These are phyloP conservation scores for Archocentrus centrarchus DNA, from an alignment of 2,113 vertebrate genomes.

Conservation along the genomic window DNA sequence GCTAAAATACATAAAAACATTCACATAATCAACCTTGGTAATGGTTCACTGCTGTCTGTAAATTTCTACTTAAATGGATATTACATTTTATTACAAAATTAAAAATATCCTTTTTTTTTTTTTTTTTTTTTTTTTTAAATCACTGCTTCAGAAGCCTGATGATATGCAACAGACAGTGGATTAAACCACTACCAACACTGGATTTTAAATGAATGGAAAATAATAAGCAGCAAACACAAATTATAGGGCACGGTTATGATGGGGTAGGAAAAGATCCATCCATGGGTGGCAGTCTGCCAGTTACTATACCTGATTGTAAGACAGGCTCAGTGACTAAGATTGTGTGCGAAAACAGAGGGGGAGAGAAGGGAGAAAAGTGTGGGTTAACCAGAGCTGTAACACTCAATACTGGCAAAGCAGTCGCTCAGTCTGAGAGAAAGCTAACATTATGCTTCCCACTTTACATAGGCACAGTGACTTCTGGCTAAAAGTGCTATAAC, in stretches of 20 bases:
- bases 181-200: conserved; percentile 57
- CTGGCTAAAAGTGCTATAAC: not conserved
- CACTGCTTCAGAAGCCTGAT: not conserved
- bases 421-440: conserved; percentile 31
- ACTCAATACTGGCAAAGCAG: conserved; percentile 72
- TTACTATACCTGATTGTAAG: conserved; percentile 99
- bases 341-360: conserved; percentile 79
- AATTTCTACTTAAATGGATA: not conserved
- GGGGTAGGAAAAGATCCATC: conserved; percentile 32
- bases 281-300: conserved; percentile 36
- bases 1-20: conserved; percentile 10
- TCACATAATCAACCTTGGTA: conserved; percentile 48
- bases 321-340: conserved; percentile 96
- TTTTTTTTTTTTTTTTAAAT: not conserved
- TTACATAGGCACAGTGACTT: not conserved
- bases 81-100: not conserved
- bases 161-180: conserved; percentile 23
- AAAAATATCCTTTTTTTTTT: not conserved
- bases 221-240: conserved; percentile 48
- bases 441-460: conserved; percentile 49
- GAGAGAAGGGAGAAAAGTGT: conserved; percentile 68
- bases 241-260: conserved; percentile 30
- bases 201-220: conserved; percentile 35
- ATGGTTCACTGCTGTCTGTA: conserved; percentile 46
- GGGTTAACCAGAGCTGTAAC: conserved; percentile 68